Conservation (phyloP, 1,140 invertebrate species). For the Anthonomus grandis region DNA sequence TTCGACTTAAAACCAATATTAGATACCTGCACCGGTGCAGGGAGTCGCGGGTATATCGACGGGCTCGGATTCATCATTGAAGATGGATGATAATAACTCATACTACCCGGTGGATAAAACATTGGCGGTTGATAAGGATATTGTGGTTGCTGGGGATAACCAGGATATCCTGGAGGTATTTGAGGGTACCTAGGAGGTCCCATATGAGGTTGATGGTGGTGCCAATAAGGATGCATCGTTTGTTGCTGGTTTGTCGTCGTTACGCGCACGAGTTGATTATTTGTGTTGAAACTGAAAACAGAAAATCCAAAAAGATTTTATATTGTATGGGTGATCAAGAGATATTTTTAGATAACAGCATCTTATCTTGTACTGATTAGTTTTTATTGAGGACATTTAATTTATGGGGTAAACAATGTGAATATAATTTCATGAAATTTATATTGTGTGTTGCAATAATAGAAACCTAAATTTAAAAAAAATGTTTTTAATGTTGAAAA, state of each 20-base stretch:
- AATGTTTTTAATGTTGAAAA: too few species aligned
- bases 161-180: conserved; percentile 12
- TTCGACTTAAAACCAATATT: conserved; percentile 19
- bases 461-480: too few species aligned
- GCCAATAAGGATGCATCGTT: conserved; percentile 22
- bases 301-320: too few species aligned
- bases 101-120: conserved; percentile 15
- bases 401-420: too few species aligned
- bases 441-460: too few species aligned
- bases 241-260: conserved; percentile 3
- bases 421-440: too few species aligned
- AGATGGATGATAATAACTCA: conserved; percentile 14
- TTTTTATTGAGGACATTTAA: too few species aligned
- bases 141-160: conserved; percentile 3
- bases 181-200: conserved; percentile 9
- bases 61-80: conserved; percentile 7
- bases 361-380: too few species aligned
- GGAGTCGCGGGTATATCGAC: background rate
- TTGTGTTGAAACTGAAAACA: conserved; percentile 22
- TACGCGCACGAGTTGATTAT: conserved; percentile 17
- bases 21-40: conserved; percentile 9
- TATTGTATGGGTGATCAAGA: too few species aligned
- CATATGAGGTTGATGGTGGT: conserved; percentile 2
- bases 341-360: too few species aligned
- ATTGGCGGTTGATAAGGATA: conserved; percentile 11